Evolutionary conservation across 1,140 invertebrate species (phyloP).

Genomic region (Nixonia krombeini): DNA sequence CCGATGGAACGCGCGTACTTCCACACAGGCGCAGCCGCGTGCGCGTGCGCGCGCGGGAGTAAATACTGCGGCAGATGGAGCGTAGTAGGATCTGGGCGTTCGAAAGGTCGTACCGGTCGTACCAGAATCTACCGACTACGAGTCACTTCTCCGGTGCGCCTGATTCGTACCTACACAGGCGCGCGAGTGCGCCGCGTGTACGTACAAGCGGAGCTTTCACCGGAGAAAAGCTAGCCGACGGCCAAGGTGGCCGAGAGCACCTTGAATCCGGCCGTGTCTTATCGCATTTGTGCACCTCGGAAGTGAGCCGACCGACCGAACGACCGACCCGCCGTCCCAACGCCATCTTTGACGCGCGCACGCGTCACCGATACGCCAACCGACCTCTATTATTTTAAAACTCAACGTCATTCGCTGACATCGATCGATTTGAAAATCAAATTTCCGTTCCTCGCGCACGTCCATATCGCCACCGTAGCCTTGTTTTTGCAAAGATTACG

Average conservation of each 20-base stretch:
- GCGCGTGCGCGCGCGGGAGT: too few species aligned
- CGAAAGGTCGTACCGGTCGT: conserved; percentile 37
- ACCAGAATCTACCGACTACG: conserved; percentile 24
- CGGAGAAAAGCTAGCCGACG: conserved; percentile 62
- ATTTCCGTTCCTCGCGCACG: too few species aligned
- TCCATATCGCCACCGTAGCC: too few species aligned
- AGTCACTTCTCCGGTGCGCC: too few species aligned
- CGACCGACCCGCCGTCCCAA: too few species aligned
- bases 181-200: background rate
- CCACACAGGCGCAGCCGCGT: conserved; percentile 35
- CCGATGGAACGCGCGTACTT: background rate
- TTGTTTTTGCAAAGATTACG: too few species aligned
- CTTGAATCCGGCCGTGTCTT: conserved; percentile 37
- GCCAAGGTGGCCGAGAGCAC: conserved; percentile 51
- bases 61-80: conserved; percentile 25
- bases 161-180: background rate
- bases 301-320: conserved; percentile 18
- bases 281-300: conserved; percentile 23
- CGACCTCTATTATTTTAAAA: too few species aligned
- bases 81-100: conserved; percentile 26
- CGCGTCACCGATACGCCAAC: too few species aligned
- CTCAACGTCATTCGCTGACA: too few species aligned
- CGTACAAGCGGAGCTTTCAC: conserved; percentile 55
- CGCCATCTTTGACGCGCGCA: too few species aligned
- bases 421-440: too few species aligned